Evolutionary conservation across 2,113 vertebrate species (phyloP), one percentile per base, ranked within the genome.

Genomic region (Elachura formosa): DNA sequence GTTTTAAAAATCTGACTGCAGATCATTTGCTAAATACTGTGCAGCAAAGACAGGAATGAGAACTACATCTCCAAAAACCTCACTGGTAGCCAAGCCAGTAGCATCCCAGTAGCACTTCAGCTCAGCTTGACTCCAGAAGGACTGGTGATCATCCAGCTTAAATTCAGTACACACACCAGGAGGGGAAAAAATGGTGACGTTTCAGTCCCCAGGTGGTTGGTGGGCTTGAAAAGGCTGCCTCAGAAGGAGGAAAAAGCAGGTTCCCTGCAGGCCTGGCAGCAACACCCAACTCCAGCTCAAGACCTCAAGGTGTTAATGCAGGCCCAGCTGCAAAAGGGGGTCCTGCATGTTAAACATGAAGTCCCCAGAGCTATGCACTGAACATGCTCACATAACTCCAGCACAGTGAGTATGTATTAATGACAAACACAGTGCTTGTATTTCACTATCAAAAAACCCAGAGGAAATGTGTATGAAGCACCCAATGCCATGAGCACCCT

Each of bases 1-100:
- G 40, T 64, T 78, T 91, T 89, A 81, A 94, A 95, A 89, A 79
- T 23, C 33, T 62, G 59, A 67, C 61, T 89, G 52, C 40, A 82
- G 62, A 79, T 56, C 11, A 68, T 82, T 89, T 82, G 52, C 28
- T 75, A 87, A 82, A 82, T 34, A 7, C n/a, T 67, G 48, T 84
- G 25, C n/a, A 83, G 54, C 28, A 77, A 69, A 73, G 28, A 62
- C 18, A 25, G 67, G 54, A 80, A 62, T 51, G 29, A 88, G 72
- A 92, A 49, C 52, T 86, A 14, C 25, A 54, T 61, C 67, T 69
- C 33, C 46, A 73, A 49, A 88, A 88, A 73, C 7, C 12, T 15
- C 68, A 12, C 36, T 34, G 61, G 31, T 31, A 91, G 46, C 59
- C 55, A 73, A 79, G 71, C n/a, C n/a, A n/a, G n/a, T n/a, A 61